Conservation (phyloP, 2,888 invertebrate species). For the Trisateles emortualis region DNA sequence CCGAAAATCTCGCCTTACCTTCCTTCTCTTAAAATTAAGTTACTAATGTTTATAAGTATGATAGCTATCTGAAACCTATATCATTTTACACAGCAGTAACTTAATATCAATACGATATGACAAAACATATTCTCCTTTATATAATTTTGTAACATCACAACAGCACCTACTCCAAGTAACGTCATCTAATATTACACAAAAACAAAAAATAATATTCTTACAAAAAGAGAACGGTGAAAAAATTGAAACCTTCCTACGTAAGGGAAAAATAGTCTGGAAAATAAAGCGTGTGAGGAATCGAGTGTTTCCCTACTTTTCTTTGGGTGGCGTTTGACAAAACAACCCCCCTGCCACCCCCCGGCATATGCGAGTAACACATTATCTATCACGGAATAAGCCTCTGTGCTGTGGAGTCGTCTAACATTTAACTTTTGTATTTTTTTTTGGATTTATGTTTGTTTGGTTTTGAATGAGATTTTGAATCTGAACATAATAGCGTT, state of each 20-base stretch:
- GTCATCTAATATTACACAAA: conserved; percentile 48
- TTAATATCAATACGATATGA: conserved; percentile 33
- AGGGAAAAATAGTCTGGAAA: conserved; percentile 47
- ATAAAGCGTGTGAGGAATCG: conserved; percentile 56
- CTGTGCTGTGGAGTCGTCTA: conserved; percentile 56
- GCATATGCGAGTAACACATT: conserved; percentile 82
- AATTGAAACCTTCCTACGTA: conserved; percentile 44
- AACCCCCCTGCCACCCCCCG: conserved; percentile 64
- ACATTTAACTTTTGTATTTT: conserved; percentile 13
- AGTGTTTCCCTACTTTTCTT: conserved; percentile 61
- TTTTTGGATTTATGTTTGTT: background rate
- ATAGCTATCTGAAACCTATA: too few relatives aligned
- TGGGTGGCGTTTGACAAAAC: conserved; percentile 82
- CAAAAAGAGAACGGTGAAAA: conserved; percentile 33
- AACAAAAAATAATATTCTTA: conserved; percentile 49
- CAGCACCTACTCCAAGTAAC: conserved; percentile 43
- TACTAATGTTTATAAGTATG: too few relatives aligned
- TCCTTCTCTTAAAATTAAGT: too few relatives aligned
- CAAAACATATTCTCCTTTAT: conserved; percentile 38
- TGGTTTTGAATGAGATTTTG: background rate
- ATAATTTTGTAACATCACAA: conserved; percentile 46
- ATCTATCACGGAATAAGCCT: conserved; percentile 77
- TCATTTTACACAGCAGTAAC: conserved; percentile 14
- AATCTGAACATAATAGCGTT: background rate
- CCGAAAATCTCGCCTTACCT: too few relatives aligned